Evolutionary conservation across 30 jellyfish, hydroid and myxozoan species (phyloP).

Genomic region (Euphysa ruthae): DNA sequence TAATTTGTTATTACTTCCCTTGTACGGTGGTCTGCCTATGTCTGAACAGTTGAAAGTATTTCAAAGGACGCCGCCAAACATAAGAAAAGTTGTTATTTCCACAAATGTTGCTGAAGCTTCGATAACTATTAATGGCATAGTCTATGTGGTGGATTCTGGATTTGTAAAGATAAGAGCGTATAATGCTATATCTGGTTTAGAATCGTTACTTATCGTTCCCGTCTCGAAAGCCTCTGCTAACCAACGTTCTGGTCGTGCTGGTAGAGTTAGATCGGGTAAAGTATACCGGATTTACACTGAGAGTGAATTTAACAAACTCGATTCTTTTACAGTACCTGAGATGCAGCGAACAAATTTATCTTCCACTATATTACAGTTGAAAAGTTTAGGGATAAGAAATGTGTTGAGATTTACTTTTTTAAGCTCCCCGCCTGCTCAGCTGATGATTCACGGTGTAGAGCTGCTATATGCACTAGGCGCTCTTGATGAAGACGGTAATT

Average conservation of each 20-base stretch:
- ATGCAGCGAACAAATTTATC: conserved; percentile 87
- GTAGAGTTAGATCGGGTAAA: conserved; percentile 92
- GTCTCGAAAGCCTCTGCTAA: conserved; percentile 94
- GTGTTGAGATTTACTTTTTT: conserved; percentile 75
- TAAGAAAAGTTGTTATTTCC: conserved; percentile 86
- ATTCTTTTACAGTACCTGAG: conserved; percentile 81
- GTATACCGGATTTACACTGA: conserved; percentile 80
- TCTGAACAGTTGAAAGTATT: conserved; percentile 92
- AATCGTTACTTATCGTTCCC: conserved; percentile 74
- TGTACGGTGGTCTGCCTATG: conserved; percentile 85
- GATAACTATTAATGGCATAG: conserved; percentile 80
- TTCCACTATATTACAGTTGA: conserved; percentile 63
- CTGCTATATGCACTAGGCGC: conserved; percentile 89
- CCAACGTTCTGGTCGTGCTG: conserved; percentile 97
- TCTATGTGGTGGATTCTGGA: conserved; percentile 91
- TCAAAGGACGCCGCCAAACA: conserved; percentile 74
- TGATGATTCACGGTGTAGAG: conserved; percentile 93
- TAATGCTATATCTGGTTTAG: conserved; percentile 78
- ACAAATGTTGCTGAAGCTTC: conserved; percentile 99
- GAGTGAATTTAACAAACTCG: conserved; percentile 40
- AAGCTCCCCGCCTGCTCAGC: conserved; percentile 84
- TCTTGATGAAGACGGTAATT: conserved; percentile 48
- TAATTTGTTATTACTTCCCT: conserved; percentile 58
- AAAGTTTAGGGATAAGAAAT: conserved; percentile 78
- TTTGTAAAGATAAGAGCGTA: conserved; percentile 80